Evolutionary conservation across 2,797 vertebrate genomes (phyloP), one percentile per base, ranked within the genome.

Genomic region (Ambastaia sidthimunki): DNA sequence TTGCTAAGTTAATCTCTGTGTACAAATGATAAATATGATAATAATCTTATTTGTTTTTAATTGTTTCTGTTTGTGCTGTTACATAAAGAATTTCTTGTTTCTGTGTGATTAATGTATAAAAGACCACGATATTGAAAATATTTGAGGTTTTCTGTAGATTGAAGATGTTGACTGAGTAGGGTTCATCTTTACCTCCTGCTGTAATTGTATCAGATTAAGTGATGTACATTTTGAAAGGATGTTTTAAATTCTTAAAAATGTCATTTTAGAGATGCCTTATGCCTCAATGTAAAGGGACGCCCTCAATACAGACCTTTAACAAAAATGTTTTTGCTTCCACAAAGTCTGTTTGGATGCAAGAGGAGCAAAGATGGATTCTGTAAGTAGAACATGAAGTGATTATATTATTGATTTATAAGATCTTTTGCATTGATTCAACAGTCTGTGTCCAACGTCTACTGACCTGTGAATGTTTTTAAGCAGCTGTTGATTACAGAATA

Each of bases 21-120:
- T 92, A 89, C 90, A 92, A 91, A 90, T 90, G 83, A 88, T 85
- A 89, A 89, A 89, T 89, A 91, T 91, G 90, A 90, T 87, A 91
- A 92, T 91, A 91, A 91, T 91, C 91, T 91, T 92, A 89, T 91
- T 92, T 91, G 89, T 91, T 92, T 90, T 85, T 80, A 90, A 71
- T 57, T n/a, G n/a, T 37, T 44, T 76, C 18, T 28, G 74, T 73
- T 72, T 74, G 54, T 44, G n/a, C 34, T 71, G 68, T 75, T 77
- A 52, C 18, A 72, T 52, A 83, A 71, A 59, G 10, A 52, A 82
- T 41, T 2, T 48, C 11, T 47, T 54, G 34, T 79, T 37, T 81
- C 37, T 54, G 28, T 74, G 44, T 80, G 50, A 25, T 76, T 19
- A 4, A 18, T 67, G 41, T 21, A 37, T 74, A n/a, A 19, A 54